These are phyloP conservation scores for Euproctis similis DNA, from an alignment of 2,888 invertebrate genomes.

Conservation along the genomic window DNA sequence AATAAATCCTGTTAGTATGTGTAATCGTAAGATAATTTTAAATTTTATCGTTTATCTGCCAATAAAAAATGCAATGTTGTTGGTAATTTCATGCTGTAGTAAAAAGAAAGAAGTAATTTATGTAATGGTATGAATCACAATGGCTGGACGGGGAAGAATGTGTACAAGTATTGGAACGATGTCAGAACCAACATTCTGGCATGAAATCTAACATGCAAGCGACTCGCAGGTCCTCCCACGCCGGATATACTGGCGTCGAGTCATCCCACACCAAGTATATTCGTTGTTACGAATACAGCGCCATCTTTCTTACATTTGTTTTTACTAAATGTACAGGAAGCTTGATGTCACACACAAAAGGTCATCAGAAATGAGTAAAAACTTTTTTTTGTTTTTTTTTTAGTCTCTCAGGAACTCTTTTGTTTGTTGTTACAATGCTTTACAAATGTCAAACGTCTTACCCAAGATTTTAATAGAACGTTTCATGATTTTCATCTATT, in stretches of 20 bases:
- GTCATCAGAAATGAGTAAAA: constrained; percentile 3
- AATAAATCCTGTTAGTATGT: too few species aligned
- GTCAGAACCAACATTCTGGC: constrained; percentile 57
- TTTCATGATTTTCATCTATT: too few species aligned
- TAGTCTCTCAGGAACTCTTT: too few species aligned
- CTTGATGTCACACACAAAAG: constrained; percentile 7
- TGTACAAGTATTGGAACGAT: constrained; percentile 47
- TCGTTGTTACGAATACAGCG: constrained; percentile 10
- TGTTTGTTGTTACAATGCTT: too few species aligned
- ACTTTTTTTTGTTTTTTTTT: too few species aligned
- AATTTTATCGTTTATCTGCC: too few species aligned
- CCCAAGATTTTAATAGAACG: too few species aligned
- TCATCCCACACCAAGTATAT: constrained; percentile 14
- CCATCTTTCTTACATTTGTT: constrained; percentile 8
- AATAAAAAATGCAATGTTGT: too few species aligned
- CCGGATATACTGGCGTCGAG: constrained; percentile 21
- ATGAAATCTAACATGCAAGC: constrained; percentile 51
- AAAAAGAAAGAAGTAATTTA: too few species aligned
- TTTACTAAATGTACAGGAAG: constrained; percentile 9
- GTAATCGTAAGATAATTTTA: too few species aligned
- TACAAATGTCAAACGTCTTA: too few species aligned
- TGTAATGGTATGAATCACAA: constrained; percentile 28
- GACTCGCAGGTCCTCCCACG: constrained; percentile 54
- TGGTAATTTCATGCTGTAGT: too few species aligned
- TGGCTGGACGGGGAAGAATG: constrained; percentile 45